Conservation (phyloP, 2,113 vertebrate genomes). For the Taurulus bubalis region DNA sequence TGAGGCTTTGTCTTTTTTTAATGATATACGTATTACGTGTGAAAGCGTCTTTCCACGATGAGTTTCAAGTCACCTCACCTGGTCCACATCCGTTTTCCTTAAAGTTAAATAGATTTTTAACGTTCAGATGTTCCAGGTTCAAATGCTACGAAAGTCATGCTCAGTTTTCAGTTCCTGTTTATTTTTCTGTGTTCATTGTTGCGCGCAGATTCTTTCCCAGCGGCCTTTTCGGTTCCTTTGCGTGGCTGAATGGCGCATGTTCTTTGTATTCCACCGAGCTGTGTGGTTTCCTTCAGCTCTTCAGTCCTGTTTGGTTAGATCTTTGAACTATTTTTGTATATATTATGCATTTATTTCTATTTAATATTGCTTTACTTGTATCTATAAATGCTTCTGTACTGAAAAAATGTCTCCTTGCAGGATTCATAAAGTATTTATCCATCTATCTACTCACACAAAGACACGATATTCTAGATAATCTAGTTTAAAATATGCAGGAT, state of each 20-base stretch:
- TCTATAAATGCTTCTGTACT: too few relatives aligned
- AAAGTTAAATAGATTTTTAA: background rate
- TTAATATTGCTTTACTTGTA: too few relatives aligned
- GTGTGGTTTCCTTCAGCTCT: background rate
- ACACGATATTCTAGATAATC: background rate
- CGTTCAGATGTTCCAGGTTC: background rate
- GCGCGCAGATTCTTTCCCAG: background rate
- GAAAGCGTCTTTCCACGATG: too few relatives aligned
- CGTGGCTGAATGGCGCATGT: background rate
- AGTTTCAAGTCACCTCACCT: too few relatives aligned
- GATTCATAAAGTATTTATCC: too few relatives aligned
- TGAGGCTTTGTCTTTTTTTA: too few relatives aligned
- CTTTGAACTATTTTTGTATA: too few relatives aligned
- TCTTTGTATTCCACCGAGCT: background rate
- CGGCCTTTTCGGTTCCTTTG: background rate
- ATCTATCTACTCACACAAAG: background rate
- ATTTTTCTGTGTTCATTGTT: accelerated
- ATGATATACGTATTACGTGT: too few relatives aligned
- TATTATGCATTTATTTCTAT: too few relatives aligned
- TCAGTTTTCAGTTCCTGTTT: conserved; percentile 19
- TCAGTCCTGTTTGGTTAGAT: too few relatives aligned
- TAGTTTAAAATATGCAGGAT: background rate
- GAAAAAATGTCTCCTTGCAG: too few relatives aligned
- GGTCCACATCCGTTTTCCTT: background rate
- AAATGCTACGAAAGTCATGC: background rate